Evolutionary conservation across 2,888 invertebrate genomes (phyloP).

Genomic region (Blera fallax): DNA sequence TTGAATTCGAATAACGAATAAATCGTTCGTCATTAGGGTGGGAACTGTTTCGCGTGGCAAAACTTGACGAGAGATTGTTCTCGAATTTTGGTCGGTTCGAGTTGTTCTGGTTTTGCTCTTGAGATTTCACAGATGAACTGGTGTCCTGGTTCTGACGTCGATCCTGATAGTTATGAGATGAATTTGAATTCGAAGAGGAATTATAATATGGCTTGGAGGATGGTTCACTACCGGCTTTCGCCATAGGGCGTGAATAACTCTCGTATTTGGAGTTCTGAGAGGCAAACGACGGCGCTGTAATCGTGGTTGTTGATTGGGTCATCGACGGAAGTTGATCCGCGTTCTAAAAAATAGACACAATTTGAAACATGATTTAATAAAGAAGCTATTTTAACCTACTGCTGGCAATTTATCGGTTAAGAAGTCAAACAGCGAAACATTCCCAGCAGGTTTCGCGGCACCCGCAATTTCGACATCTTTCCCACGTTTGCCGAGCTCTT

Average conservation of each 20-base stretch:
- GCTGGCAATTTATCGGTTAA: slow-evolving; percentile 88
- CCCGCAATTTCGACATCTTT: slow-evolving; percentile 84
- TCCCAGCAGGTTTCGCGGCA: slow-evolving; percentile 88
- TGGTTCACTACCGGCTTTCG: slow-evolving; percentile 66
- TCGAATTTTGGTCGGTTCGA: slow-evolving; percentile 78
- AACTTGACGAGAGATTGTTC: slow-evolving; percentile 81
- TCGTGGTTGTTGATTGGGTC: slow-evolving; percentile 45
- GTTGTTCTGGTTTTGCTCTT: slow-evolving; percentile 39
- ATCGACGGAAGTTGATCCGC: slow-evolving; percentile 25
- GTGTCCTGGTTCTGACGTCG: slow-evolving; percentile 59
- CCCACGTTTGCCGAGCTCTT: slow-evolving; percentile 74
- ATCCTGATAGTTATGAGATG: slow-evolving; percentile 44
- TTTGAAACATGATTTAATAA: background rate
- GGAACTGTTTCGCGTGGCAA: slow-evolving; percentile 75
- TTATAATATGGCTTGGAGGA: slow-evolving; percentile 47
- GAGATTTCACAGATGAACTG: slow-evolving; percentile 57
- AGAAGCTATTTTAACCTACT: slow-evolving; percentile 56
- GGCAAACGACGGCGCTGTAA: slow-evolving; percentile 34
- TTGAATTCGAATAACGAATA: slow-evolving; percentile 50
- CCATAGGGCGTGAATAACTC: slow-evolving; percentile 49
- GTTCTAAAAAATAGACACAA: slow-evolving; percentile 20
- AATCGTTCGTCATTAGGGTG: slow-evolving; percentile 53
- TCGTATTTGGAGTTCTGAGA: slow-evolving; percentile 46
- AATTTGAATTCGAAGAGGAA: slow-evolving; percentile 39
- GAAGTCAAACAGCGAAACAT: slow-evolving; percentile 91